phyloP scores from a whole-genome alignment of 2,113 vertebrate species.

The Pachycephala philippinensis region DNA sequence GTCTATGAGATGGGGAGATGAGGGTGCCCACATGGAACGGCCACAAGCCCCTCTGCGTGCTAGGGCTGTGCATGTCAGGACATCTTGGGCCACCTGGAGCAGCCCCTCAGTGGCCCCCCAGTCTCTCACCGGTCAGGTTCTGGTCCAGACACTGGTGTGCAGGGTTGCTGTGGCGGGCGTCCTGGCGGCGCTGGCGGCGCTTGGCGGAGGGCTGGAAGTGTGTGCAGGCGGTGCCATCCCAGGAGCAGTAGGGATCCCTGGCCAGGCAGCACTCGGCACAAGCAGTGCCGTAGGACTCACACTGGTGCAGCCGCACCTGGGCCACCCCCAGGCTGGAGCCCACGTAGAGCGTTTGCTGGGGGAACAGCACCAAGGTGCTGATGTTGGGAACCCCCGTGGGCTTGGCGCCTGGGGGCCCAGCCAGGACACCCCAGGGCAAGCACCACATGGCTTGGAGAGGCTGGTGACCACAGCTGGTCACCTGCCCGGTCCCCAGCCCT shows the following conservation, averaged over 20 bases:
- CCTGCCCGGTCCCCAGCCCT: background rate
- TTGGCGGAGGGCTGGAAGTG: conserved; percentile 75
- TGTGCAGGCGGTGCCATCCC: conserved; percentile 85
- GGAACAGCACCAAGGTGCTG: background rate
- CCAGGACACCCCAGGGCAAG: background rate
- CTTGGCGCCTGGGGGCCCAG: fast-evolving
- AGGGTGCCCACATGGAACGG: background rate
- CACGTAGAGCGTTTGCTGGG: conserved; percentile 86
- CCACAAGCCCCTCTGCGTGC: background rate
- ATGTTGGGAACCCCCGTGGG: background rate
- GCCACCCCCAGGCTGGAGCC: conserved; percentile 84
- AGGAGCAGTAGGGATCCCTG: conserved; percentile 91
- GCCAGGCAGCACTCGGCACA: conserved; percentile 95
- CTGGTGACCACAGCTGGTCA: background rate
- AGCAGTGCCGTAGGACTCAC: conserved; percentile 85
- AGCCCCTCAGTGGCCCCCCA: background rate
- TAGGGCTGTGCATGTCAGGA: background rate
- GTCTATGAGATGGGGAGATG: fast-evolving
- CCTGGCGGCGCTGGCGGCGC: conserved; percentile 85
- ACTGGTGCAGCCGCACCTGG: conserved; percentile 85
- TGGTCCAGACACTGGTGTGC: conserved; percentile 87
- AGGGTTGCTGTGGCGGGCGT: conserved; percentile 81
- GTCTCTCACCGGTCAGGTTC: conserved; percentile 79
- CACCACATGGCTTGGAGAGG: background rate
- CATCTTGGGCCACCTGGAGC: fast-evolving